phyloP scores from a whole-genome alignment of 2,113 vertebrate species.

The Microcebus jonahi region DNA sequence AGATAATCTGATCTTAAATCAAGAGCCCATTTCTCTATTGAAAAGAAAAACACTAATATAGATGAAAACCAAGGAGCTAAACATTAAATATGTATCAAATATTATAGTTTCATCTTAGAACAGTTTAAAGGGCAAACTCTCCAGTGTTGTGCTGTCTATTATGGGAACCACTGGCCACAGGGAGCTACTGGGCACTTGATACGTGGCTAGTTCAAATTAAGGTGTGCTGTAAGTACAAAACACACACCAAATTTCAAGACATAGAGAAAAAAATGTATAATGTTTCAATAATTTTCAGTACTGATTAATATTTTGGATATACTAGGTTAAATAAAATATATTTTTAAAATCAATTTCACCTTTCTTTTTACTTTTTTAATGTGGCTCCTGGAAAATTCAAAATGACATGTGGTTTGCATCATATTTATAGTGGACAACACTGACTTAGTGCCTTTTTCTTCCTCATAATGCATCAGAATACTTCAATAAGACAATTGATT shows the following conservation, averaged over 20 bases:
- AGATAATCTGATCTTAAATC: neutral
- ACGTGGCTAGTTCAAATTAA: neutral
- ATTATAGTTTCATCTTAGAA: neutral
- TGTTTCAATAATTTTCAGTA: neutral
- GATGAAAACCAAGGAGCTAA: neutral
- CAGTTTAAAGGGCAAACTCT: neutral
- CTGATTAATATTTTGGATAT: neutral
- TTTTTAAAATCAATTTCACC: neutral
- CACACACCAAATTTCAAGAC: neutral
- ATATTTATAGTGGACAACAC: neutral
- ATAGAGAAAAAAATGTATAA: neutral
- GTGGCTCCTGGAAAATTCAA: neutral
- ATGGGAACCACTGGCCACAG: neutral
- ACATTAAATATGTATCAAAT: neutral
- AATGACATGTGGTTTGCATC: neutral
- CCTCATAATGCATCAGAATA: neutral
- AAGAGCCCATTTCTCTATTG: neutral
- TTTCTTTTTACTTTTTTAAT: conserved; percentile 22
- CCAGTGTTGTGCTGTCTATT: neutral
- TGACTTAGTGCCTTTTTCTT: neutral
- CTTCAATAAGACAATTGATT: neutral
- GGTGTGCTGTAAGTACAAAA: neutral
- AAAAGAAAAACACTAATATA: neutral
- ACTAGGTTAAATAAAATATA: conserved; percentile 6
- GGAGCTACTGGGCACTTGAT: neutral